Evolutionary conservation across 2,113 vertebrate species (phyloP).

Genomic region (Atlantisia rogersi): DNA sequence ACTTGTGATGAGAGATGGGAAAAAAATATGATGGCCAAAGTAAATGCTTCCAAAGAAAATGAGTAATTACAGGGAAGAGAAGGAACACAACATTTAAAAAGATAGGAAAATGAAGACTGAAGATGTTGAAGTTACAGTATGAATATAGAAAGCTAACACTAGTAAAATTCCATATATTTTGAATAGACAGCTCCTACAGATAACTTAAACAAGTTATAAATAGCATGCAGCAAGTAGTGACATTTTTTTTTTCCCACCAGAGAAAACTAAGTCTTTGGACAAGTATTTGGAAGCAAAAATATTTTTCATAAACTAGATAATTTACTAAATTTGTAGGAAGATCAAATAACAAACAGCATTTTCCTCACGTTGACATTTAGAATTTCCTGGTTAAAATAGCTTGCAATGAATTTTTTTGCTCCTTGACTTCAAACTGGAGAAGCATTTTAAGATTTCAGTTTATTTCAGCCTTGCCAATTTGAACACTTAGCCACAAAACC

Average conservation of each 20-base stretch:
- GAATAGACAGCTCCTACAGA: background rate
- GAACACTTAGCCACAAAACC: background rate
- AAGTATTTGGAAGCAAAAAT: background rate
- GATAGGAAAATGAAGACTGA: background rate
- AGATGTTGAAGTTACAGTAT: background rate
- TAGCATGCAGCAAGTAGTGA: background rate
- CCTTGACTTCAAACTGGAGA: background rate
- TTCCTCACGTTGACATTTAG: background rate
- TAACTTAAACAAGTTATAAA: background rate
- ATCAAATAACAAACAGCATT: background rate
- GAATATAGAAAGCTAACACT: background rate
- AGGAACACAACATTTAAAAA: background rate
- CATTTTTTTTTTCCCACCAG: background rate
- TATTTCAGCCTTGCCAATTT: background rate
- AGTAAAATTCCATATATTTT: background rate
- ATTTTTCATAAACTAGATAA: background rate
- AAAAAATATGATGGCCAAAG: background rate
- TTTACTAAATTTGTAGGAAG: background rate
- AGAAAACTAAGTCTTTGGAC: background rate
- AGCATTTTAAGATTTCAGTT: background rate
- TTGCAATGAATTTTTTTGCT: background rate
- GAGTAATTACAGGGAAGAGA: background rate
- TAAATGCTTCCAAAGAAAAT: background rate
- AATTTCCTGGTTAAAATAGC: background rate
- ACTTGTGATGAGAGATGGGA: background rate